Evolutionary conservation across 2,888 invertebrate species (phyloP).

Genomic region (Pterostichus madidus): DNA sequence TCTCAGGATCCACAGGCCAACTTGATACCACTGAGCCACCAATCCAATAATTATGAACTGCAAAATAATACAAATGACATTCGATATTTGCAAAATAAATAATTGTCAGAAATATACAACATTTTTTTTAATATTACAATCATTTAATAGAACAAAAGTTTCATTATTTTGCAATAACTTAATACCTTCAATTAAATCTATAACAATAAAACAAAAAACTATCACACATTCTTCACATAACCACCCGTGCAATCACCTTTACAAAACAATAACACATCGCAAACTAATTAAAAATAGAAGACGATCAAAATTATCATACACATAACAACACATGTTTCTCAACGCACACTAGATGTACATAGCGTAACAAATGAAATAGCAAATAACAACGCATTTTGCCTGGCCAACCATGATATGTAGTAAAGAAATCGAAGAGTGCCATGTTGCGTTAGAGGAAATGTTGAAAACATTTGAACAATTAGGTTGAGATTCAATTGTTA

Average conservation of each 20-base stretch:
- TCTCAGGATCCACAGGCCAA: no score
- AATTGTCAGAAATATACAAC: no score
- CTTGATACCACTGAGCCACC: no score
- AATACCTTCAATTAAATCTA: not conserved
- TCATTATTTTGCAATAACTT: no score
- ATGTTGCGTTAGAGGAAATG: conserved; percentile 25
- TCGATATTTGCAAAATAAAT: no score
- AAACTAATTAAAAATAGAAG: conserved; percentile 47
- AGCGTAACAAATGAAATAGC: conserved; percentile 28
- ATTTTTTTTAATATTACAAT: no score
- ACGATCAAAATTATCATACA: conserved; percentile 43
- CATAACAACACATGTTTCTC: conserved; percentile 36
- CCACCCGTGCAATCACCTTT: conserved; percentile 16
- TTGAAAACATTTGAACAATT: conserved; percentile 35
- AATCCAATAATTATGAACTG: no score
- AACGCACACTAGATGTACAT: conserved; percentile 27
- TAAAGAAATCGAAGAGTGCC: conserved; percentile 22
- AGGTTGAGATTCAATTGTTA: conserved; percentile 14
- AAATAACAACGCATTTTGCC: conserved; percentile 9
- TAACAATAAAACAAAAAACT: conserved; percentile 40
- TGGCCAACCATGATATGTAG: conserved; percentile 19
- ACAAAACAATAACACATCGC: conserved; percentile 32
- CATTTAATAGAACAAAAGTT: no score
- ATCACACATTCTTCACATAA: conserved; percentile 36
- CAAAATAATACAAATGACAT: no score